These are phyloP conservation scores for Chrysopilus asiliformis DNA, from an alignment of 2,888 invertebrate species.

Conservation along the genomic window DNA sequence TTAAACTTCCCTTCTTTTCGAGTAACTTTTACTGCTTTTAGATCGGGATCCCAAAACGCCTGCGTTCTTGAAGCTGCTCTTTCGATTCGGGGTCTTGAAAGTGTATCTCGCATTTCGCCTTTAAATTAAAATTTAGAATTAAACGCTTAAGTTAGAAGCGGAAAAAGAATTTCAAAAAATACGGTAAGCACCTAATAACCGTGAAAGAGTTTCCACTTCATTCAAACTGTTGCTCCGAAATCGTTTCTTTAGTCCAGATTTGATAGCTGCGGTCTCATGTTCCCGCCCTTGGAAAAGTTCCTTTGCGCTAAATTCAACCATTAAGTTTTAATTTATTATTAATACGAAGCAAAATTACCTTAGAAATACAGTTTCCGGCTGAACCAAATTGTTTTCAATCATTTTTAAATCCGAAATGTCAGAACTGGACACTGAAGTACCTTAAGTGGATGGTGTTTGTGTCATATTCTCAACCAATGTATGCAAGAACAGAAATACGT, in stretches of 20 bases:
- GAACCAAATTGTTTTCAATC: too few relatives aligned
- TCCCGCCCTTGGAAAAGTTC: too few relatives aligned
- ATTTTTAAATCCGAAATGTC: too few relatives aligned
- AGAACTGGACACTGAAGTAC: too few relatives aligned
- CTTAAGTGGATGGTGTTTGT: too few relatives aligned
- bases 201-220: slow-evolving; percentile 4
- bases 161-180: not conserved
- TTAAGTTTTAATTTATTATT: too few relatives aligned
- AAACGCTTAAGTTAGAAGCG: not conserved
- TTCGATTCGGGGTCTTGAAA: slow-evolving; percentile 26
- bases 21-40: slow-evolving; percentile 23
- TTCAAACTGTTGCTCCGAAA: slow-evolving; percentile 1
- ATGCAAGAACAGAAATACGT: too few relatives aligned
- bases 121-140: slow-evolving; percentile 1
- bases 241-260: slow-evolving; percentile 8
- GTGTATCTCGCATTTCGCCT: slow-evolving; percentile 23
- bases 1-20: slow-evolving; percentile 32
- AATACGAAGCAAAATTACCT: too few relatives aligned
- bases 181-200: not conserved
- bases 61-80: slow-evolving; percentile 23
- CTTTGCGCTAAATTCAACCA: too few relatives aligned
- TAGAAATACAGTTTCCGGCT: too few relatives aligned
- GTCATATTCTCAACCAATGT: too few relatives aligned
- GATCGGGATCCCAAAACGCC: slow-evolving; percentile 23
- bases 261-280: too few relatives aligned